Base-by-base conservation (phyloP, 2,797 vertebrate genomes). In the Pseudochaenichthys georgianus region DNA sequence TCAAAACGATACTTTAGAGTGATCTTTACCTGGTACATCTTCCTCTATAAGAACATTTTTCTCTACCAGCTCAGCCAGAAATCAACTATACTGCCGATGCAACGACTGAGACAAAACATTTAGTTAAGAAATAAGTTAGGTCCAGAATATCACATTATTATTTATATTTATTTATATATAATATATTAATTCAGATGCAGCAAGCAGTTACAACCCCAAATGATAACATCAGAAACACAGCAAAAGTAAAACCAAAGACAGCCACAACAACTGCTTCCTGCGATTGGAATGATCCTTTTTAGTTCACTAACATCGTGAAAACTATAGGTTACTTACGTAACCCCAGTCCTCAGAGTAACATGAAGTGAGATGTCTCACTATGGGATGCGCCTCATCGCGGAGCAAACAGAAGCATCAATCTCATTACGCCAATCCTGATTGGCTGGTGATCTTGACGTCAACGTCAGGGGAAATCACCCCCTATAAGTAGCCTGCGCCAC, bases 1-100 rank as follows among this genome's bases (percentile, higher is more conserved):
- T 52, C 50, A 52, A 52, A 52, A 13, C 12, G 3, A 12, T 52
- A 19, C n/a, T 5, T 52, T 19, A 21, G 21, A 11, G 19, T 23
- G 50, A 53, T 13, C 21, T 28, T 53, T 28, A 23, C 13, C 13
- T 23, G 47, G 21, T 23, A n/a, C 7, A 7, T 46, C 59, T 46
- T 46, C 19, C 21, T 21, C 19, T 28, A 17, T 9, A 47, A 13
- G 46, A 34, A 4, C 34, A 13, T 43, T 48, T 12, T 47, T 63
- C 61, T 63, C 45, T 45, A 54, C 23, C 60, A 62, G 60, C 23
- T 48, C 45, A 34, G 43, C 23, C 16, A 34, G 60, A 48, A 62
- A n/a, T 59, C 17, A 13, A 9, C 19, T 13, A 8, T 41, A n/a
- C 31, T 57, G 31, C 54, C 59, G 23, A 28, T 45, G 42, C 13